Evolutionary conservation across 2,888 invertebrate species (phyloP), one percentile per base, ranked within the genome.

Genomic region (Cryptosula pallasiana): DNA sequence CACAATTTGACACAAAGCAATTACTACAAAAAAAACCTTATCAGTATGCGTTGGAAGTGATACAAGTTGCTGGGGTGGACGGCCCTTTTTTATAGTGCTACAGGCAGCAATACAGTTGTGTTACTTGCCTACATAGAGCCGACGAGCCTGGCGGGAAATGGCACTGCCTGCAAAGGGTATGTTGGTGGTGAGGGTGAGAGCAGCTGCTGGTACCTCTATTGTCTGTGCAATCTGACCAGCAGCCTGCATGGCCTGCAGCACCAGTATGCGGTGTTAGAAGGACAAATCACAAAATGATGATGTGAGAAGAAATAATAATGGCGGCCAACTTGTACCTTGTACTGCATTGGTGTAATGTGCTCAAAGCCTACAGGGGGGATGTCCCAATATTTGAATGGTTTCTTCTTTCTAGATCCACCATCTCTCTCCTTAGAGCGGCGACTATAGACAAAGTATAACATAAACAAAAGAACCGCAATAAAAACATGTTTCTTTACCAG

Each of bases 331-430:
- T n/a, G n/a, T 63, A 63, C 89, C 81, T 90, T 90, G 80, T 90
- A 90, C 87, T 98, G 97, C 78, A 94, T 87, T n/a, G 97, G 97
- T 20, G 95, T 94, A 79, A 98, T 95, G 84, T 97, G 95, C 85
- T 98, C 98, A 84, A 96, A 98, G 16, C 98, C 98, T 27, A 93
- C 92, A 72, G 98, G 97, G 9, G 98, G 96, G 3, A 96, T 93
- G 89, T 98, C 98, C 98, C 98, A 98, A 84, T 97, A 98, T 35
- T 86, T 86, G 81, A 87, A 86, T 55, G 85, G 81, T 77, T 82
- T 83, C 78, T 79, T 81, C 69, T 77, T 77, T 29, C 76, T 75
- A 9, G 58, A 45, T 5, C 45, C 20, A 25, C 63, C n/a, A 1
- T 63, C 63, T 32, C 63, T 27, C 13, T 63, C 63, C n/a, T 32